phyloP scores from a whole-genome alignment of 2,113 vertebrate species.

The Upupa epops region DNA sequence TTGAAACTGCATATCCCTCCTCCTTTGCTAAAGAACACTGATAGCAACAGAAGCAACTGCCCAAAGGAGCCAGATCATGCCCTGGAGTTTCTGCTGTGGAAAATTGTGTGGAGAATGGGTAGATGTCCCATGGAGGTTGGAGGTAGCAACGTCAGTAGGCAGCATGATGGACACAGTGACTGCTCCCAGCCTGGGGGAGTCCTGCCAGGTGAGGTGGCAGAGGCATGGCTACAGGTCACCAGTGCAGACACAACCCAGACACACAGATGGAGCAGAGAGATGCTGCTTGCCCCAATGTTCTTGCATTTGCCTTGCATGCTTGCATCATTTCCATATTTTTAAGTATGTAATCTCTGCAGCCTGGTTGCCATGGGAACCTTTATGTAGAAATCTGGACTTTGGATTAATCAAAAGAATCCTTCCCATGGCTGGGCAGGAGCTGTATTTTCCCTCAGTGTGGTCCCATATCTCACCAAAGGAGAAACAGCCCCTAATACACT shows the following conservation, averaged over 20 bases:
- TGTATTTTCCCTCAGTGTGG: fast-evolving
- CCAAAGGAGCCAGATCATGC: fast-evolving
- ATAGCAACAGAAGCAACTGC: not conserved
- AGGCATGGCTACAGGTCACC: fast-evolving
- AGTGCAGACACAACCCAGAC: fast-evolving
- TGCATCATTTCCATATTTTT: not conserved
- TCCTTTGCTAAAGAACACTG: not conserved
- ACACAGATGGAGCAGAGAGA: not conserved
- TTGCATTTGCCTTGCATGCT: fast-evolving
- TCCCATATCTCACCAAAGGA: fast-evolving
- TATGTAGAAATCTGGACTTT: constrained; percentile 10
- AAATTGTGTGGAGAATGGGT: not conserved
- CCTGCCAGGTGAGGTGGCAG: not conserved
- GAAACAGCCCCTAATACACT: too few species aligned
- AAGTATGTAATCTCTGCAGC: constrained; percentile 43
- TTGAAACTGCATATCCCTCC: not conserved
- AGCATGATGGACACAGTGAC: not conserved
- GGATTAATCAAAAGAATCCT: constrained; percentile 9
- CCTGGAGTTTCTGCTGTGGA: not conserved
- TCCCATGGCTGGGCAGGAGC: not conserved
- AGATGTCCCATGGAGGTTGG: not conserved
- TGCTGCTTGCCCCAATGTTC: not conserved
- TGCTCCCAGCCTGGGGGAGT: not conserved
- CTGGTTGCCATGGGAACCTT: constrained; percentile 32
- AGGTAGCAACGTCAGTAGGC: fast-evolving